A percentile compares a stretch with the other conserved stretches of the same genome.
Evolutionary conservation across 1,140 invertebrate species (phyloP).

Genomic region (Lasioglossum baleicum): DNA sequence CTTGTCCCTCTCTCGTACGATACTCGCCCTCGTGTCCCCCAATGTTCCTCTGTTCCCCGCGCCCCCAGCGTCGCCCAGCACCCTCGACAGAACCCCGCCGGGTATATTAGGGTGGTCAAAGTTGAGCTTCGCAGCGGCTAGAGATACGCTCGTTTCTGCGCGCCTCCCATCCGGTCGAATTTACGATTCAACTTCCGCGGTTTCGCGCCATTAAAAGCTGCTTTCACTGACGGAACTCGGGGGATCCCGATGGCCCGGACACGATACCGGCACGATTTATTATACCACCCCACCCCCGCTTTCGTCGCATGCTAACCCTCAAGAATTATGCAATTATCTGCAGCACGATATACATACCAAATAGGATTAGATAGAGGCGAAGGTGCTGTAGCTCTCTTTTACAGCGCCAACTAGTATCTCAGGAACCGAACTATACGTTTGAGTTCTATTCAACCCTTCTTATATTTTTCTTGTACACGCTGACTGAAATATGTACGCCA

Average conservation of each 20-base stretch:
- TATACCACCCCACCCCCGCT: neutral
- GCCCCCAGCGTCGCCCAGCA: no score
- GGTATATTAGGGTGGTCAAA: neutral
- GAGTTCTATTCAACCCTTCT: no score
- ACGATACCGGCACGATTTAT: neutral
- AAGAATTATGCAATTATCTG: no score
- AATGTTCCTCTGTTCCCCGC: no score
- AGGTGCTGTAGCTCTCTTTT: no score
- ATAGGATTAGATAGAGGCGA: no score
- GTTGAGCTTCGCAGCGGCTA: neutral
- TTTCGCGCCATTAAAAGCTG: constrained; percentile 5
- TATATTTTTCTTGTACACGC: no score
- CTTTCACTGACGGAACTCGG: neutral
- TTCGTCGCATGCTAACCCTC: neutral
- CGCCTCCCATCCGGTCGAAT: neutral
- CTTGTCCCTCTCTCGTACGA: neutral
- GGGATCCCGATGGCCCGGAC: neutral
- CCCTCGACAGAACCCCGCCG: no score
- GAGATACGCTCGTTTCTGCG: neutral
- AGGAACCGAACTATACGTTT: no score
- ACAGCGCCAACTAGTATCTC: no score
- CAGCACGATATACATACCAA: no score
- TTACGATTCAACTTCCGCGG: constrained; percentile 5
- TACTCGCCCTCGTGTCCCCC: neutral
- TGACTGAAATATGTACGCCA: no score